Base-by-base conservation (phyloP, 2,888 invertebrate species). In the Nomada hirtipes region DNA sequence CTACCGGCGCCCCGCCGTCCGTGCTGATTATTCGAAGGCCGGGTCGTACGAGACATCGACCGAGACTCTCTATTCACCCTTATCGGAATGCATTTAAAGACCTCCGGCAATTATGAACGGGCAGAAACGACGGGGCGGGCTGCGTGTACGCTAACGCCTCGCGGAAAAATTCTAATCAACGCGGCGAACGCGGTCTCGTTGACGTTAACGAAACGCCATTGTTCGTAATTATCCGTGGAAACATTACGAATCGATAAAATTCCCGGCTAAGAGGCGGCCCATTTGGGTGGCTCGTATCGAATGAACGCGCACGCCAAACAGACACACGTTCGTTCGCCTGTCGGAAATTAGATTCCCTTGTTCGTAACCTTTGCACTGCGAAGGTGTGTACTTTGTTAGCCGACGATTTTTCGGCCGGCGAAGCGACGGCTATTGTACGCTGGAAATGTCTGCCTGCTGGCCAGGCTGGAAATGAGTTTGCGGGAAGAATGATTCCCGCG, bases 1-100 rank as follows among this genome's bases (percentile, higher is more conserved):
- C 70, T 71, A 76, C 76, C 11, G 42, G 36, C 70, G 71, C 83
- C 59, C 53, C 88, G 36, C 7, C 36, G 29, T 7, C 7, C 68
- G 18, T 36, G 76, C 85, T 88, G 86, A 88, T 88, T 88, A 88
- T 83, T 76, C 75, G 72, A 61, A 50, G 73, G 83, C 72, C 53
- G 67, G 36, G 59, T 60, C 69, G 7, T 47, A 47, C 55, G 72
- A 82, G 83, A 79, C 85, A 84, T 84, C 80, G 79, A 73, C 64
- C 68, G 44, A 53, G 52, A 65, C 82, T 87, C 84, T 84, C 88
- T 86, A 79, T 65, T 53, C 65, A 15, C 65, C 78, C 75, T 88
- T 83, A 88, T 88, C 83, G 70, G 76, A 47, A 78, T 68, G 68
- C 75, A 68, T 83, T 86, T 75, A 67, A 69, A 75, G 68, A 79